Evolutionary conservation across 1,140 invertebrate species (phyloP), one percentile per base, ranked within the genome.

Genomic region (Drosophila pectinifera): DNA sequence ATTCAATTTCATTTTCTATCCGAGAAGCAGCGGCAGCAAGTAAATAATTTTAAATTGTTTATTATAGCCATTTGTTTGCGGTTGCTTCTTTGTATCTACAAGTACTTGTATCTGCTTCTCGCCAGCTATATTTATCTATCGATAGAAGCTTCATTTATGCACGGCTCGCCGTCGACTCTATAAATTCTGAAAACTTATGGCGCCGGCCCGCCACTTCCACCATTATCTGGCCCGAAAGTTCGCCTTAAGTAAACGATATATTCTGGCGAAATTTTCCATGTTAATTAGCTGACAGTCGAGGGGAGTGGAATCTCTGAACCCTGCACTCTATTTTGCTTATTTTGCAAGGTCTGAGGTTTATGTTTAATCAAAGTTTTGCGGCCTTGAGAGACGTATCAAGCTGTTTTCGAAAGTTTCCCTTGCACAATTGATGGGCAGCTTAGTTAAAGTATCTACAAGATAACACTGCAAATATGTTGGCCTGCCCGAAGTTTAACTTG

Each of bases 181-280:
- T 77, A 77, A 77, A 77, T 76, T 77, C 54, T 48, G 13, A 24
- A 77, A 77, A 75, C 73, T 76, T 77, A 77, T 77, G 55, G 62
- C 62, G 26, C 46, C 39, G 28, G 39, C 64, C 31, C 22, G 24
- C 5, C 36, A 10, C 11, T 8, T 14, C 7, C 49, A 14, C n/a
- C 14, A 28, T 31, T 58, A 58, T 48, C 55, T 49, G 7, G 3
- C 18, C 55, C 13, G 16, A 64, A 69, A 54, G 46, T 69, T 68
- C 24, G 46, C 65, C 36, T 36, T 42, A 26, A 69, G 67, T 55
- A 69, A 68, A 24, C 65, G 39, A 68, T 70, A 68, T 67, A 46
- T 55, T 31, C 39, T 28, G 10, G 62, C 3, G 18, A 51, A 77
- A 78, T 58, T 78, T 70, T 78, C 74, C 65, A 70, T 78, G 57